These are phyloP conservation scores for Eciton burchellii DNA, from an alignment of 1,140 invertebrate genomes.

Conservation along the genomic window DNA sequence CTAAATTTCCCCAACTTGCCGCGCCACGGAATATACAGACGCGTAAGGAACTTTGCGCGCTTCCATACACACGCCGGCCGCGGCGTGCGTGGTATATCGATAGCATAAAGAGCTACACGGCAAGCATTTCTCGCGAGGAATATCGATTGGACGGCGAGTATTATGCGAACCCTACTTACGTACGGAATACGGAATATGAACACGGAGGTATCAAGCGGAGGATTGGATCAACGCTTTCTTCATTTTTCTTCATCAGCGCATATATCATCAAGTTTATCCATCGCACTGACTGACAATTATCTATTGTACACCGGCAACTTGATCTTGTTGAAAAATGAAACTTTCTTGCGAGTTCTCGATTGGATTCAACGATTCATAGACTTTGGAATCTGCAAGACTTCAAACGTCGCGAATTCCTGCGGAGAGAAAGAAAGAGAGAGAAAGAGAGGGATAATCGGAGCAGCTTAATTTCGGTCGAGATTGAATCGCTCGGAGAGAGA, in stretches of 20 bases:
- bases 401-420: background rate
- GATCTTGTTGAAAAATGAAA: background rate
- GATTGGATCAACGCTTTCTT: background rate
- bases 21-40: constrained; percentile 41
- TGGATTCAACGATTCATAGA: background rate
- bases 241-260: constrained; percentile 44
- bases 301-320: constrained; percentile 24
- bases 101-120: constrained; percentile 41
- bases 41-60: constrained; percentile 24
- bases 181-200: constrained; percentile 20
- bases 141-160: constrained; percentile 48
- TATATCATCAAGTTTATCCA: background rate
- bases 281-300: constrained; percentile 9
- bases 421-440: too few species aligned
- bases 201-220: constrained; percentile 12
- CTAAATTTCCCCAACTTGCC: constrained; percentile 59
- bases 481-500: too few species aligned
- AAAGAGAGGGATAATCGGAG: too few species aligned
- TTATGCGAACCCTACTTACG: constrained; percentile 49
- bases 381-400: background rate
- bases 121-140: constrained; percentile 36
- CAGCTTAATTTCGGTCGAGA: too few species aligned
- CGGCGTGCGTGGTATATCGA: too few species aligned
- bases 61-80: background rate
- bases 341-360: too few species aligned